phyloP scores from a whole-genome alignment of 2,888 invertebrate genomes.

The Drosophila tripunctata region DNA sequence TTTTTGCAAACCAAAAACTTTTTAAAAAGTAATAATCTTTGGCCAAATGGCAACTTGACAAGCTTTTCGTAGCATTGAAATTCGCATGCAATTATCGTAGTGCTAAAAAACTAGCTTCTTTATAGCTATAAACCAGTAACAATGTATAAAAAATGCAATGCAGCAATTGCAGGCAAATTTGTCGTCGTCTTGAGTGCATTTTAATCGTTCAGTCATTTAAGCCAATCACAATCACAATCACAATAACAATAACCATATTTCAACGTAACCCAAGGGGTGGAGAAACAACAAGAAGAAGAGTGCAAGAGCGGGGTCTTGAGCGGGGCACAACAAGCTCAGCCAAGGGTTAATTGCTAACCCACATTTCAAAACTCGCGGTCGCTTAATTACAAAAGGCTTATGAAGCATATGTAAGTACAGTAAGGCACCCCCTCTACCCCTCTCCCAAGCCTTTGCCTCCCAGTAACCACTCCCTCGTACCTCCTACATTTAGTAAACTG shows the following conservation, averaged over 20 bases:
- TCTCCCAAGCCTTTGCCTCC: neutral
- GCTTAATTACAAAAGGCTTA: slow-evolving; percentile 63
- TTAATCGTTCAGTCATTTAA: slow-evolving; percentile 57
- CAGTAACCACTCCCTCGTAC: neutral
- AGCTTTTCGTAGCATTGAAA: no score
- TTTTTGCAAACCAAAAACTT: no score
- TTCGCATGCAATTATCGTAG: no score
- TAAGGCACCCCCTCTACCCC: neutral
- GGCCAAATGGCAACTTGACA: no score
- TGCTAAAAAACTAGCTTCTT: neutral
- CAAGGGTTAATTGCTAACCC: slow-evolving; percentile 75
- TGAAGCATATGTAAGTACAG: slow-evolving; percentile 12
- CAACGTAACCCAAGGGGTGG: slow-evolving; percentile 5
- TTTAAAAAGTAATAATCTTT: no score
- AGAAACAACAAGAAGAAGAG: fast-evolving
- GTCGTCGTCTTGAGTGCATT: slow-evolving; percentile 69
- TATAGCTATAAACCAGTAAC: neutral
- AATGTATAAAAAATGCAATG: neutral
- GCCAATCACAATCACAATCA: slow-evolving; percentile 17
- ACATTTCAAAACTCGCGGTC: slow-evolving; percentile 34
- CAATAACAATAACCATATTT: slow-evolving; percentile 21
- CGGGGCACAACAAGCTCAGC: slow-evolving; percentile 11
- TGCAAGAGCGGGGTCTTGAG: neutral
- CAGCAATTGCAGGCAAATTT: slow-evolving; percentile 49
- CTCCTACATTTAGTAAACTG: neutral